Evolutionary conservation across 2,888 invertebrate genomes (phyloP), one percentile per base, ranked within the genome.

Genomic region (Diogma glabrata): DNA sequence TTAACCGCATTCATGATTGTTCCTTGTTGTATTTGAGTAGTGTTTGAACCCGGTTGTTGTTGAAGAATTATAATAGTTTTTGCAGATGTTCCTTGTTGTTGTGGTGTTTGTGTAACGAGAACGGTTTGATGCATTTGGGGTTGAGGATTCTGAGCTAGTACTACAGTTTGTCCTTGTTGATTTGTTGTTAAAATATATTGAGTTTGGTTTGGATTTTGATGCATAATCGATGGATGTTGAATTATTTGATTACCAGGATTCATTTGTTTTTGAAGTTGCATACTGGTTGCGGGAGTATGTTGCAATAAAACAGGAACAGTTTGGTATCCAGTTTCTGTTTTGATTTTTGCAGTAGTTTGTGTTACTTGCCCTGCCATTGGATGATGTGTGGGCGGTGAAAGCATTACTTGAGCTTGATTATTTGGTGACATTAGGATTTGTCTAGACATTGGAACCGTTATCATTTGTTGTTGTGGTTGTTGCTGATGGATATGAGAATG

Each of bases 21-120:
- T 20, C 20, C 30, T 28, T 47, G 47, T 26, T 26, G 24, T 19
- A 47, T 10, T 26, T 47, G 24, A 7, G 30, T 22, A 14, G n/a
- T 30, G 2, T 1, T 72, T 56, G 5, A 66, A 59, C 17, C 60
- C 54, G 2, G 62, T 55, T 76, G 78, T 17, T 79, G 81, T 58
- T 83, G 83, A 36, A 83, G 67, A 48, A 84, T 77, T 46, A 84
- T 84, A 24, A 83, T 83, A 1, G 83, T 84, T 60, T 83, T 83
- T 1, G 81, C 73, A 3, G 76, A 76, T 1, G 78, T 74, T 1
- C 77, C 78, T 55, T 81, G 82, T 54, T 82, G 82, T 58, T 82
- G 82, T 0, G 79, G 72, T 2, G 81, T 76, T 60, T 82, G 82
- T 1, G 82, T 79, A 0, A 83, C 76, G 2, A 83, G 65, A 1